phyloP scores from a whole-genome alignment of 2,797 vertebrate species.

The Parotocinclus haroldoi region DNA sequence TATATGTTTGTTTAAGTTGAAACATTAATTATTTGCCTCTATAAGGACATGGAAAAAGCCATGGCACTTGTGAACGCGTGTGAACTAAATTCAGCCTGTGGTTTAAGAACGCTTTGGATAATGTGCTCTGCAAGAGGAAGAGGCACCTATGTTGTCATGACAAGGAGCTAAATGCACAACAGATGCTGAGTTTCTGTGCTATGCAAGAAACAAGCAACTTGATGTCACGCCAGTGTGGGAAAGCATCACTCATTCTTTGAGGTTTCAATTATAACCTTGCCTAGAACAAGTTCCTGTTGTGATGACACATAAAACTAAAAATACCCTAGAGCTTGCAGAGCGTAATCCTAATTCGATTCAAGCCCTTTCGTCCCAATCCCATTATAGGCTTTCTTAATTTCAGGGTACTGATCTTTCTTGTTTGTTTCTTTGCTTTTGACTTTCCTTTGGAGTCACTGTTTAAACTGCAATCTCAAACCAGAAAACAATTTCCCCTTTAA shows the following conservation, averaged over 20 bases:
- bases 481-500: too few relatives aligned
- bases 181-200: slow-evolving; percentile 53
- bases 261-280: background rate
- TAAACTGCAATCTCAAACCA: too few relatives aligned
- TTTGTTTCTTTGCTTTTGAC: too few relatives aligned
- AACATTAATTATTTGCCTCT: too few relatives aligned
- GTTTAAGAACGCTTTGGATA: slow-evolving; percentile 20
- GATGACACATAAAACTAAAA: background rate
- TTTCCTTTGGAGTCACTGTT: too few relatives aligned
- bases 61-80: background rate
- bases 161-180: slow-evolving; percentile 59
- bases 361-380: background rate
- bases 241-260: slow-evolving; percentile 18
- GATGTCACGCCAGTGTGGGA: slow-evolving; percentile 46
- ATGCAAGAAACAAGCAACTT: slow-evolving; percentile 47
- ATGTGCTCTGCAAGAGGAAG: slow-evolving; percentile 27
- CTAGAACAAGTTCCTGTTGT: slow-evolving; percentile 3
- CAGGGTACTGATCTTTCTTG: too few relatives aligned
- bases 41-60: background rate
- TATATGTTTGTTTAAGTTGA: too few relatives aligned
- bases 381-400: background rate
- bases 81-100: slow-evolving; percentile 35
- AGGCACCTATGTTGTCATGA: slow-evolving; percentile 50
- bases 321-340: background rate
- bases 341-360: background rate